These are phyloP conservation scores for Chironomus riparius DNA, from an alignment of 2,888 invertebrate genomes.

Conservation along the genomic window DNA sequence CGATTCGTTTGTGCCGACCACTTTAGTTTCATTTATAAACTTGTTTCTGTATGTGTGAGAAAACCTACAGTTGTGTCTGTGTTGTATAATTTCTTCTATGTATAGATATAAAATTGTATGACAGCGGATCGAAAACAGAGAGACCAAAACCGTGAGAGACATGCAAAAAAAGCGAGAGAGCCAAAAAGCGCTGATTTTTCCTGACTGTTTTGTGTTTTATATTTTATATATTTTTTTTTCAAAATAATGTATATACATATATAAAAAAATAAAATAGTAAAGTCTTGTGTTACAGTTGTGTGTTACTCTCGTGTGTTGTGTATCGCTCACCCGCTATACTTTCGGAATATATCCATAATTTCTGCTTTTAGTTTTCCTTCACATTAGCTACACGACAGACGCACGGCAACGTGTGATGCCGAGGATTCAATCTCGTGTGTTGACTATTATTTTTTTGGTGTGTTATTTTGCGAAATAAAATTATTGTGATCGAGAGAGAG, in stretches of 20 bases:
- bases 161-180: not conserved
- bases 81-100: not conserved
- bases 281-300: constrained; percentile 4
- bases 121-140: not conserved
- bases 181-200: constrained; percentile 10
- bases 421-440: constrained; percentile 9
- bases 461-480: not conserved
- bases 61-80: not conserved
- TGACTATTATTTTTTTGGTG: too few species aligned
- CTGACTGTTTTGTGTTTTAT: not conserved
- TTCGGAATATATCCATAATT: not conserved
- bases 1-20: too few species aligned
- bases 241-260: not conserved
- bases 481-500: constrained; percentile 11
- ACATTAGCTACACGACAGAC: constrained; percentile 24
- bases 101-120: not conserved
- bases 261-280: not conserved
- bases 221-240: not conserved
- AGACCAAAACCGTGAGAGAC: not conserved
- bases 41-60: not conserved
- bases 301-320: not conserved
- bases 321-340: not conserved
- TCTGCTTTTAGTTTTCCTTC: constrained; percentile 23
- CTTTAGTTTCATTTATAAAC: too few species aligned
- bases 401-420: constrained; percentile 18